These are phyloP conservation scores for Onychostoma macrolepis DNA, from an alignment of 2,113 vertebrate species.

Conservation along the genomic window DNA sequence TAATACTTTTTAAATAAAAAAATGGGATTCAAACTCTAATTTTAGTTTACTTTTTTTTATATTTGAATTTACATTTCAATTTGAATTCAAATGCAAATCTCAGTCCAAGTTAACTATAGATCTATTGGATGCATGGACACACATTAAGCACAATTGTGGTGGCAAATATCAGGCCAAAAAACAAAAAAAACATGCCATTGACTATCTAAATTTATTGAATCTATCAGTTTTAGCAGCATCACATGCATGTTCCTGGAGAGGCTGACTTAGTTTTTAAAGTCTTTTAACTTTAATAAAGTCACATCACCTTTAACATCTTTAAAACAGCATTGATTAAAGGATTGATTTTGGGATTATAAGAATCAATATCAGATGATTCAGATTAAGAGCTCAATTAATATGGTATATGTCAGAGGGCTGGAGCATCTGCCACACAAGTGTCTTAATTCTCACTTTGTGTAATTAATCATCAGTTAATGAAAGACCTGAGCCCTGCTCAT, in stretches of 20 bases:
- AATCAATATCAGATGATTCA: background rate
- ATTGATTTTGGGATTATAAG: constrained; percentile 4
- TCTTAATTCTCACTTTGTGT: constrained; percentile 22
- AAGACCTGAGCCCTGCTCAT: background rate
- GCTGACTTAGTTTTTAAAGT: background rate
- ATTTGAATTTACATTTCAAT: background rate
- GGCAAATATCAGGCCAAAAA: background rate
- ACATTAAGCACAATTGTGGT: background rate
- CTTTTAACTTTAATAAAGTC: background rate
- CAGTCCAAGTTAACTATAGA: background rate
- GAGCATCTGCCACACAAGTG: background rate
- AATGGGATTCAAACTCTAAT: no score
- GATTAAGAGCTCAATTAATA: background rate
- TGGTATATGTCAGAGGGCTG: background rate
- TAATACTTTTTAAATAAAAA: no score
- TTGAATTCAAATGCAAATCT: background rate
- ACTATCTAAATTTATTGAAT: background rate
- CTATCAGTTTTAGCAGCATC: background rate
- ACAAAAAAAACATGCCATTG: background rate
- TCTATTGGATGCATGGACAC: background rate
- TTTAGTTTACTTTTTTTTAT: no score
- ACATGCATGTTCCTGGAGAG: background rate
- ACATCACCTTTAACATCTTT: background rate
- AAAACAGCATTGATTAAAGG: background rate
- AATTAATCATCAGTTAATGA: background rate